phyloP scores from a whole-genome alignment of 2,888 invertebrate species.

The Bellardia pandia region DNA sequence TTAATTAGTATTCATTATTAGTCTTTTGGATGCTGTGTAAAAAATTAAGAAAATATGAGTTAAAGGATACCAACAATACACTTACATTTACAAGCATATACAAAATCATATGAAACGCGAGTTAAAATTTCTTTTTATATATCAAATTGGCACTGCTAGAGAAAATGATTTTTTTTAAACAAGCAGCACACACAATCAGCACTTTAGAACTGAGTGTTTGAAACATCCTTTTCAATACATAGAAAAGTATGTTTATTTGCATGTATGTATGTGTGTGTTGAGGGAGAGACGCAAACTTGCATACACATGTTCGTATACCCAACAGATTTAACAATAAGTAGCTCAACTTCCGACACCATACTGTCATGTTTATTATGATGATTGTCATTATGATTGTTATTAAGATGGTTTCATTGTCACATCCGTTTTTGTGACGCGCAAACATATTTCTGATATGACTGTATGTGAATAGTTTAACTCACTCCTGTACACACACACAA shows the following conservation, averaged over 20 bases:
- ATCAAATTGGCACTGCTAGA: conserved; percentile 39
- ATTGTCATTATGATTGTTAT: conserved; percentile 70
- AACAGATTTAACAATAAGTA: conserved; percentile 70
- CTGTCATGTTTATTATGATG: conserved; percentile 73
- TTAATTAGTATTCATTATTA: conserved; percentile 73
- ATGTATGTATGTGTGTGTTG: background rate
- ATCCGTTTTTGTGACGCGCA: conserved; percentile 71
- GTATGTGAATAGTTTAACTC: conserved; percentile 46
- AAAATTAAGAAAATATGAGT: conserved; percentile 6
- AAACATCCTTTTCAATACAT: conserved; percentile 19
- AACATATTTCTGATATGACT: conserved; percentile 68
- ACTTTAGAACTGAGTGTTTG: conserved; percentile 1
- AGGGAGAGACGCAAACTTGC: background rate
- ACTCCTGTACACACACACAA: background rate
- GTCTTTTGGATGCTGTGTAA: conserved; percentile 43
- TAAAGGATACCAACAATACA: background rate
- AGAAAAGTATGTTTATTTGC: background rate
- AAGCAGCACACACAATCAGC: background rate
- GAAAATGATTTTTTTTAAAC: conserved; percentile 13
- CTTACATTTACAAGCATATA: background rate
- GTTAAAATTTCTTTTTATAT: conserved; percentile 36
- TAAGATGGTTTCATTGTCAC: conserved; percentile 72
- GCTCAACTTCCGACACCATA: conserved; percentile 72
- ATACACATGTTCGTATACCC: conserved; percentile 20
- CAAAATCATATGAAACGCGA: background rate